A percentile compares a stretch with the other conserved stretches of the same genome.
These are phyloP conservation scores for Orthosia incerta DNA, from an alignment of 2,888 invertebrate genomes.

Conservation along the genomic window DNA sequence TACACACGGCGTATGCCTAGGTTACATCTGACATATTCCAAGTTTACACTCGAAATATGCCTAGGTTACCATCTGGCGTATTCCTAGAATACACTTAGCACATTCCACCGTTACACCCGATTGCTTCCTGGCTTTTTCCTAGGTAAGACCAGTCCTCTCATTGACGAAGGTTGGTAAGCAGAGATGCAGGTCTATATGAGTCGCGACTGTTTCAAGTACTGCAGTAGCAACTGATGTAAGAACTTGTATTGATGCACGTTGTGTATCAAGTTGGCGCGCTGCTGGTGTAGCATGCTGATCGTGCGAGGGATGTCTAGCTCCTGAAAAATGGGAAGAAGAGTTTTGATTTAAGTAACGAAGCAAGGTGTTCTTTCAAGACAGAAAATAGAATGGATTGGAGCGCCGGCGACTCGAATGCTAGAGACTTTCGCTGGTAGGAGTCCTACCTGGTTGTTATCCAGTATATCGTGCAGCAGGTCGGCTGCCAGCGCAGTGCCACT, in stretches of 20 bases:
- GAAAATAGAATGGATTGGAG: too few relatives aligned
- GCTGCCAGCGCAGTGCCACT: constrained; percentile 73
- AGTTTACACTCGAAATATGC: background rate
- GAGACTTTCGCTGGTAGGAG: too few relatives aligned
- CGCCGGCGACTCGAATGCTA: too few relatives aligned
- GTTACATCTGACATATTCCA: too few relatives aligned
- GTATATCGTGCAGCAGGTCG: constrained; percentile 73
- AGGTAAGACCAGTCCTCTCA: too few relatives aligned
- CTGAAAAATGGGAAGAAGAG: constrained; percentile 79
- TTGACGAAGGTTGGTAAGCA: background rate
- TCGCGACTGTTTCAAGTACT: constrained; percentile 96
- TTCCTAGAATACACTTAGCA: background rate
- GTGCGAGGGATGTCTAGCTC: constrained; percentile 96
- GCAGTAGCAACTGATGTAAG: constrained; percentile 95
- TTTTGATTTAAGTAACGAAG: too few relatives aligned
- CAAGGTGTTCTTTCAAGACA: too few relatives aligned
- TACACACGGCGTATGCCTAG: background rate
- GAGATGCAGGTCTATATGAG: constrained; percentile 92
- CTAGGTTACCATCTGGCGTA: background rate
- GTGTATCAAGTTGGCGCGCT: constrained; percentile 97
- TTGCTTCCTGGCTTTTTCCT: background rate
- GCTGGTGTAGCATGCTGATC: constrained; percentile 95
- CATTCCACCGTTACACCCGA: background rate
- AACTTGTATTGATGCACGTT: constrained; percentile 97
- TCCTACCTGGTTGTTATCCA: constrained; percentile 72